Evolutionary conservation across 2,113 vertebrate genomes (phyloP).

Genomic region (Podocnemis expansa): DNA sequence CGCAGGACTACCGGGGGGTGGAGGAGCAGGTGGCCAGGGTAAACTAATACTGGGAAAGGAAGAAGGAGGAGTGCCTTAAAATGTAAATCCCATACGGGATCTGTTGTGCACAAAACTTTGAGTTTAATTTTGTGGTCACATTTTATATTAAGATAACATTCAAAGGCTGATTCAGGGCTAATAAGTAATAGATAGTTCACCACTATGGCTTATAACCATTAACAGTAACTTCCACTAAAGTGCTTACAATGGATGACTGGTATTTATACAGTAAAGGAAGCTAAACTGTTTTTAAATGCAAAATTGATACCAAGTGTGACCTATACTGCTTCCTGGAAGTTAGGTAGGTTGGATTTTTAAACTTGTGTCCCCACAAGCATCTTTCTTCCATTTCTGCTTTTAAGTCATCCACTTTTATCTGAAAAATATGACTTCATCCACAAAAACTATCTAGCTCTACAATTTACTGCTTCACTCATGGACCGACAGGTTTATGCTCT

Average conservation of each 20-base stretch:
- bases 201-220: background rate
- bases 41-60: background rate
- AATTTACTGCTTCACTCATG: conserved; percentile 26
- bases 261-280: background rate
- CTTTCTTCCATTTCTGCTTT: background rate
- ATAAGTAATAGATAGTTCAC: background rate
- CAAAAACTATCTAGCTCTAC: background rate
- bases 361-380: background rate
- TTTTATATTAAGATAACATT: background rate
- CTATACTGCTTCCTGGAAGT: background rate
- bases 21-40: background rate
- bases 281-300: background rate
- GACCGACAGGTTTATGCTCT: background rate
- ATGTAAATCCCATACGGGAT: background rate
- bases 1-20: background rate
- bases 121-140: background rate
- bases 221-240: background rate
- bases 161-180: background rate
- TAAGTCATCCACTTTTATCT: background rate
- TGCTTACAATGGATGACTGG: background rate
- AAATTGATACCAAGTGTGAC: background rate
- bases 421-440: conserved; percentile 22
- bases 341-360: background rate
- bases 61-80: background rate
- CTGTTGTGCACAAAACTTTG: background rate